These are phyloP conservation scores for Phaethornis superciliosus DNA, from an alignment of 2,113 vertebrate genomes.

Conservation along the genomic window DNA sequence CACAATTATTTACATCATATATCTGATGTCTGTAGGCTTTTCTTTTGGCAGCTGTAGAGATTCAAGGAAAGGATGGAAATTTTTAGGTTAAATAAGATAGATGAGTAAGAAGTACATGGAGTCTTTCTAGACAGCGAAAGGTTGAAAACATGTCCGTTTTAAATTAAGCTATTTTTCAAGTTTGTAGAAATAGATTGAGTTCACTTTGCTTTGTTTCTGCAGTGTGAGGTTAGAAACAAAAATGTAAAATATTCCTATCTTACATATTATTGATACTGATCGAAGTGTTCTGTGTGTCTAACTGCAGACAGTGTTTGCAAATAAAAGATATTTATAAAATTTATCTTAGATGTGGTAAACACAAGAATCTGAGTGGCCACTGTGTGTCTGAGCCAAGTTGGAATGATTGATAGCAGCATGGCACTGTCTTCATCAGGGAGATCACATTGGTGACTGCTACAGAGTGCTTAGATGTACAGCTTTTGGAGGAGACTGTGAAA, in stretches of 20 bases:
- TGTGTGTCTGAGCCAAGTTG: background rate
- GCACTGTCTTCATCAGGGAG: background rate
- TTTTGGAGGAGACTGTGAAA: background rate
- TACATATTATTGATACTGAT: background rate
- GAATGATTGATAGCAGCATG: background rate
- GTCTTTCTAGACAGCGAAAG: background rate
- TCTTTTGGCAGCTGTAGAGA: background rate
- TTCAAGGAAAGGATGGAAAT: background rate
- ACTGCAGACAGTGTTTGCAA: background rate
- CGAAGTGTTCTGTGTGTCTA: background rate
- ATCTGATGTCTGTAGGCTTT: background rate
- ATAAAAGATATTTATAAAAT: background rate
- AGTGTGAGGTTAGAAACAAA: background rate
- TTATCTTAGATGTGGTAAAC: background rate
- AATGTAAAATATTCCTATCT: background rate
- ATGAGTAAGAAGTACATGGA: background rate
- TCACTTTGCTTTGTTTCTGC: background rate
- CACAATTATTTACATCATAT: background rate
- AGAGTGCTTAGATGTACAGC: background rate
- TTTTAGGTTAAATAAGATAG: background rate
- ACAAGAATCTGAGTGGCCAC: background rate
- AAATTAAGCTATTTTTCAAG: background rate
- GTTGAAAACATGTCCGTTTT: background rate
- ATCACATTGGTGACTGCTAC: rapidly evolving
- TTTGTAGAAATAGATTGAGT: background rate